Evolutionary conservation across 2,888 invertebrate species (phyloP).

Genomic region (Acleris cristana): DNA sequence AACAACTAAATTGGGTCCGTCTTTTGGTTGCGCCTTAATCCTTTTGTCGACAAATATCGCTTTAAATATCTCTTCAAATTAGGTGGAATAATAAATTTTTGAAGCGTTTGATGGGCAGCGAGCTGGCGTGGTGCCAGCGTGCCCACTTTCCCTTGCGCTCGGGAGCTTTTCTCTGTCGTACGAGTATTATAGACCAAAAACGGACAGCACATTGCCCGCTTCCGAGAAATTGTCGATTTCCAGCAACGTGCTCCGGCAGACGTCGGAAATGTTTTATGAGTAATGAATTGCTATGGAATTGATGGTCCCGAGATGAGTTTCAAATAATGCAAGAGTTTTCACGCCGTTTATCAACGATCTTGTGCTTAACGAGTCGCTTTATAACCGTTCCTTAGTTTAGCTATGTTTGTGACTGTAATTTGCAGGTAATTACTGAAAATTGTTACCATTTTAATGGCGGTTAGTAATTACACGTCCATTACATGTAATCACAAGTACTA

Average conservation of each 20-base stretch:
- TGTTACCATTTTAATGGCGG: too few relatives aligned
- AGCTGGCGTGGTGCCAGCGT: slow-evolving; percentile 67
- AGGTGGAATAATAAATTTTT: slow-evolving; percentile 72
- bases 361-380: slow-evolving; percentile 29
- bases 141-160: slow-evolving; percentile 66
- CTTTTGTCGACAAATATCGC: slow-evolving; percentile 71
- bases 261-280: slow-evolving; percentile 75
- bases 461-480: too few relatives aligned
- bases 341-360: slow-evolving; percentile 36
- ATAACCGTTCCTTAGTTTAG: slow-evolving; percentile 13
- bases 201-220: slow-evolving; percentile 71
- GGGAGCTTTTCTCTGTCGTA: slow-evolving; percentile 53
- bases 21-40: slow-evolving; percentile 61
- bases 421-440: slow-evolving; percentile 29
- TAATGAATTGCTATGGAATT: slow-evolving; percentile 65
- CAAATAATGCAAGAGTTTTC: slow-evolving; percentile 39
- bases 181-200: slow-evolving; percentile 45
- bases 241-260: slow-evolving; percentile 63
- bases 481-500: too few relatives aligned
- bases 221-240: slow-evolving; percentile 75
- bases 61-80: slow-evolving; percentile 71
- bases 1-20: slow-evolving; percentile 51
- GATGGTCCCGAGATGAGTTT: slow-evolving; percentile 50
- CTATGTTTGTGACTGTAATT: slow-evolving; percentile 38
- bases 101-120: slow-evolving; percentile 60